phyloP scores from a whole-genome alignment of 2,797 vertebrate genomes.

The Ispidina lecontei region DNA sequence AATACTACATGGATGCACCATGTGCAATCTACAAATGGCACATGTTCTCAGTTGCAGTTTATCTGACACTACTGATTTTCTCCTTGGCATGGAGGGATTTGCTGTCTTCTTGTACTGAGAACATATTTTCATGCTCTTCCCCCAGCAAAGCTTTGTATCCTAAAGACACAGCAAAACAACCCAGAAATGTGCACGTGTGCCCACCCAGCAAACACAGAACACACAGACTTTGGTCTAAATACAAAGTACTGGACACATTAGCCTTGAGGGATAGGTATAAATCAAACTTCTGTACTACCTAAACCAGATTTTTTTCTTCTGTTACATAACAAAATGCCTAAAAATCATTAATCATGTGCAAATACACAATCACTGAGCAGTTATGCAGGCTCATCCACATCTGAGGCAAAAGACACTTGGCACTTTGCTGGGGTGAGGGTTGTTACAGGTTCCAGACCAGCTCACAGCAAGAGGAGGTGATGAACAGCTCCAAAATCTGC shows the following conservation, averaged over 20 bases:
- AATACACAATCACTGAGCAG: background rate
- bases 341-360: background rate
- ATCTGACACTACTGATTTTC: constrained; percentile 42
- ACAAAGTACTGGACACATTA: background rate
- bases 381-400: background rate
- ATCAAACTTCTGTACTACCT: background rate
- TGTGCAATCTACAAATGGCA: background rate
- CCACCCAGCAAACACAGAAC: background rate
- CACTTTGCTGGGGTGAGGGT: background rate
- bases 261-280: background rate
- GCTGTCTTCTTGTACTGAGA: constrained; percentile 8
- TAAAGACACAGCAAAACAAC: background rate
- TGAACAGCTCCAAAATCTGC: background rate
- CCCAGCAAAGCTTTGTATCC: background rate
- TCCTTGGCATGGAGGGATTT: background rate
- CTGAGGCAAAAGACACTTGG: background rate
- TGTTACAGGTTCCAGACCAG: background rate
- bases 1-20: background rate
- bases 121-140: constrained; percentile 8
- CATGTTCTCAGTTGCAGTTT: constrained; percentile 32
- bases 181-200: background rate
- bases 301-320: background rate
- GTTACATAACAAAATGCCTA: background rate
- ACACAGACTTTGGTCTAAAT: background rate
- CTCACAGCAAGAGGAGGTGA: background rate